Evolutionary conservation across 2,113 vertebrate species (phyloP).

Genomic region (Smithornis capensis): DNA sequence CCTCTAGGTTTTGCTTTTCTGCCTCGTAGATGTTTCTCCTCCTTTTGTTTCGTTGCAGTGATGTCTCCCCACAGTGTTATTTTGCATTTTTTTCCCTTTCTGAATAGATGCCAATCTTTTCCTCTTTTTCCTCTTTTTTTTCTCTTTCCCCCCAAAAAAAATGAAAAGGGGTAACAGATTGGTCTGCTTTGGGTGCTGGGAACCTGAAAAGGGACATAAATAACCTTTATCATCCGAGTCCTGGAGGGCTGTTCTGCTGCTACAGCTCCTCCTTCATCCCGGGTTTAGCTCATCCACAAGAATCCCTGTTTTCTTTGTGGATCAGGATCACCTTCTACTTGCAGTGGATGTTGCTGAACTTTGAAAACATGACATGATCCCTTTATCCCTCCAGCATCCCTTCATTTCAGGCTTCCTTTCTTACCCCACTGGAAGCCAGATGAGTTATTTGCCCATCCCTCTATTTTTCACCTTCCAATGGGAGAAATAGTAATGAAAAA

Average conservation of each 20-base stretch:
- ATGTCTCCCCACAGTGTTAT: background rate
- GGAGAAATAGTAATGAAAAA: background rate
- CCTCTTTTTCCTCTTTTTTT: background rate
- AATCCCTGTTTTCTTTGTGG: background rate
- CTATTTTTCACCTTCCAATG: background rate
- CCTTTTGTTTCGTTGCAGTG: background rate
- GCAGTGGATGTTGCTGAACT: background rate
- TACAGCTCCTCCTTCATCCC: background rate
- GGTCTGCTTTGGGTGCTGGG: background rate
- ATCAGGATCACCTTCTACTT: background rate
- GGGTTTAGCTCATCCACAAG: background rate
- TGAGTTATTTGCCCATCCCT: background rate
- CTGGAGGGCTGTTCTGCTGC: background rate
- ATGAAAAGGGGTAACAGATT: background rate
- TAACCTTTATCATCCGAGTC: background rate
- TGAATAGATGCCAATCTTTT: background rate
- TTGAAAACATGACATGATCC: background rate
- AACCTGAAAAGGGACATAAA: fast-evolving
- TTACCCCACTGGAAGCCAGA: background rate
- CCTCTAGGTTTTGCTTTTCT: background rate
- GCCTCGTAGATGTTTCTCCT: background rate
- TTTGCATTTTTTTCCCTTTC: background rate
- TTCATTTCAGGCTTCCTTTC: background rate
- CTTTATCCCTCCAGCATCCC: background rate
- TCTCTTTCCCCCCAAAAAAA: background rate